Evolutionary conservation across 2,797 vertebrate genomes (phyloP), one percentile per base, ranked within the genome.

Genomic region (Threskiornis aethiopicus): DNA sequence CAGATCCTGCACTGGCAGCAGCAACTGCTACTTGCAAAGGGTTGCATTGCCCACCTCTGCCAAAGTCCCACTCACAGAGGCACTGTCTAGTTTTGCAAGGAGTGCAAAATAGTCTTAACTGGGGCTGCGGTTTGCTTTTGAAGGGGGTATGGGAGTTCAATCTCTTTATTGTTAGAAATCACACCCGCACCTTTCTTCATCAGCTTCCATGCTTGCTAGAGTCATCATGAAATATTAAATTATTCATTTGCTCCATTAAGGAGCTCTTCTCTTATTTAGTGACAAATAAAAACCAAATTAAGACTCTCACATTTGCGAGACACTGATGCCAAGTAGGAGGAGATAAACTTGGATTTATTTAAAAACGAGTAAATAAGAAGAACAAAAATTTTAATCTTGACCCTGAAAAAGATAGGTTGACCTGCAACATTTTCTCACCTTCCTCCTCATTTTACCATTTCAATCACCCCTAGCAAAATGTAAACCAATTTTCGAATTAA

Each of bases 191-290:
- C 22, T 84, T 91, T 62, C 73, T 71, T 90, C n/a, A 33, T 62
- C 65, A 85, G 79, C 67, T 59, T 69, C 35, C 42, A 37, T 5
- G 55, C 62, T 88, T 58, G 37, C 26, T 59, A 44, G 29, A 83
- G 79, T 84, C 49, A 89, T 79, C 55, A 79, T 31, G 24, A 95
- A 97, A 93, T 54, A 86, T 3, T 83, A 55, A 70, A 80, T 80
- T 91, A 91, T 89, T 96, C 8, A 91, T 93, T 76, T 79, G 29
- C 54, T 67, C 90, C 61, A 75, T 92, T 94, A 95, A 93, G 71
- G 31, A 94, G 28, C 20, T 91, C 90, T 87, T 93, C 71, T 35
- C 39, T 93, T 46, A 86, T 84, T 85, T 90, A 84, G 26, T 4
- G 6, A 51, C 33, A 82, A 78, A 81, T 47, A 75, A 88, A 95